These are phyloP conservation scores for Podarcis raffonei DNA, from an alignment of 2,113 vertebrate species.

Conservation along the genomic window DNA sequence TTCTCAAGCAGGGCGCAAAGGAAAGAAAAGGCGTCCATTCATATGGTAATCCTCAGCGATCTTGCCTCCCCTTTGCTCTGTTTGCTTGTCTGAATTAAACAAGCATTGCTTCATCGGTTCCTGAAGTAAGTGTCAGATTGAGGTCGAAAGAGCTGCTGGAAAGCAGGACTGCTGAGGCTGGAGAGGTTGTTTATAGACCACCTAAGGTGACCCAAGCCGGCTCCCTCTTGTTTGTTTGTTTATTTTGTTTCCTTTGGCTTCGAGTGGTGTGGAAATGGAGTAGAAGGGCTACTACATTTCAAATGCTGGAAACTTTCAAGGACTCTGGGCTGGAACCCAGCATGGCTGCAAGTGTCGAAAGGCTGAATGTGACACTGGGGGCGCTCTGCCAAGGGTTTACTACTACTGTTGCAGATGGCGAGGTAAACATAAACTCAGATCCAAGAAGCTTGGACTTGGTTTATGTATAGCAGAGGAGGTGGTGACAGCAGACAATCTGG, in stretches of 20 bases:
- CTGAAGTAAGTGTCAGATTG: not conserved
- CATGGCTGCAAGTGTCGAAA: conserved; percentile 65
- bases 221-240: conserved; percentile 66
- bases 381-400: conserved; percentile 62
- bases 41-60: conserved; percentile 12
- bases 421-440: conserved; percentile 37
- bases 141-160: conserved; percentile 17
- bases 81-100: conserved; percentile 57
- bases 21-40: conserved; percentile 20
- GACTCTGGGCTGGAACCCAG: conserved; percentile 49
- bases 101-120: conserved; percentile 40
- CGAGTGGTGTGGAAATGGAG: conserved; percentile 62
- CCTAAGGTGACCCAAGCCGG: conserved; percentile 1
- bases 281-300: conserved; percentile 70
- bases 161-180: conserved; percentile 65
- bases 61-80: not conserved
- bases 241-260: conserved; percentile 68
- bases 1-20: conserved; percentile 22
- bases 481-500: not conserved
- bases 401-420: conserved; percentile 56
- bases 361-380: conserved; percentile 58
- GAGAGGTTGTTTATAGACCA: conserved; percentile 57
- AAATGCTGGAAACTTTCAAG: conserved; percentile 61
- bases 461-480: not conserved
- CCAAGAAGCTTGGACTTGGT: conserved; percentile 1